These are phyloP conservation scores for Diploscapter pachys DNA, from an alignment of 1,140 invertebrate genomes.

Conservation along the genomic window DNA sequence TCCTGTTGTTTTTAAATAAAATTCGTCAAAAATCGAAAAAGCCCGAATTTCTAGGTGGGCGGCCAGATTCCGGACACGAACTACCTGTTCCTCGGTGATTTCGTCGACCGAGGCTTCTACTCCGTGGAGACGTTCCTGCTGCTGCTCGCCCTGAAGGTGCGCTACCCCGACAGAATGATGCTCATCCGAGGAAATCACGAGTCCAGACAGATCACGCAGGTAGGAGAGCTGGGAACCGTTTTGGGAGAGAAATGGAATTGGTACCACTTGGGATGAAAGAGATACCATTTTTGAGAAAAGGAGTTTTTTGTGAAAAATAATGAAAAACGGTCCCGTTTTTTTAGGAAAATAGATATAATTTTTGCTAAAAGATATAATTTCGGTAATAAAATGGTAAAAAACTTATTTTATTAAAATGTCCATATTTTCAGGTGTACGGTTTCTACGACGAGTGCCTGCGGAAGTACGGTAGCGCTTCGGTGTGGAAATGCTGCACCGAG, in stretches of 20 bases:
- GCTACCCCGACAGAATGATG: conserved; percentile 98
- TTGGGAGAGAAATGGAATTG: too few species aligned
- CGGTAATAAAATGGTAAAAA: conserved; percentile 12
- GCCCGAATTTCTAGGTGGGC: conserved; percentile 63
- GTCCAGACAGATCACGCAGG: conserved; percentile 94
- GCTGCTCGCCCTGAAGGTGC: conserved; percentile 90
- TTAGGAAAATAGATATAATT: too few species aligned
- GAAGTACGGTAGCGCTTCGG: conserved; percentile 96
- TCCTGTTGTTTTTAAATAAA: too few species aligned
- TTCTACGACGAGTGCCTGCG: conserved; percentile 99
- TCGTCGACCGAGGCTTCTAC: conserved; percentile 92
- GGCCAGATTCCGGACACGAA: conserved; percentile 98
- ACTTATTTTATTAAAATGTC: background rate
- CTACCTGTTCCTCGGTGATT: conserved; percentile 99
- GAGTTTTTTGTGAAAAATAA: too few species aligned
- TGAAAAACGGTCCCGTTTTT: too few species aligned
- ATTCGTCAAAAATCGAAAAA: conserved; percentile 7
- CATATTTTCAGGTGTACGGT: conserved; percentile 74
- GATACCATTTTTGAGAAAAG: too few species aligned
- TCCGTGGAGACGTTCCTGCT: conserved; percentile 93
- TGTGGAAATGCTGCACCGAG: conserved; percentile 86
- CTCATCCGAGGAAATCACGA: conserved; percentile 93
- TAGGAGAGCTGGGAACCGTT: conserved; percentile 8
- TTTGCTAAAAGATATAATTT: too few species aligned
- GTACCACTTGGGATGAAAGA: too few species aligned